A percentile compares a stretch with the other conserved stretches of the same genome.
phyloP scores from a whole-genome alignment of 2,888 invertebrate genomes.

The Noctua comes region DNA sequence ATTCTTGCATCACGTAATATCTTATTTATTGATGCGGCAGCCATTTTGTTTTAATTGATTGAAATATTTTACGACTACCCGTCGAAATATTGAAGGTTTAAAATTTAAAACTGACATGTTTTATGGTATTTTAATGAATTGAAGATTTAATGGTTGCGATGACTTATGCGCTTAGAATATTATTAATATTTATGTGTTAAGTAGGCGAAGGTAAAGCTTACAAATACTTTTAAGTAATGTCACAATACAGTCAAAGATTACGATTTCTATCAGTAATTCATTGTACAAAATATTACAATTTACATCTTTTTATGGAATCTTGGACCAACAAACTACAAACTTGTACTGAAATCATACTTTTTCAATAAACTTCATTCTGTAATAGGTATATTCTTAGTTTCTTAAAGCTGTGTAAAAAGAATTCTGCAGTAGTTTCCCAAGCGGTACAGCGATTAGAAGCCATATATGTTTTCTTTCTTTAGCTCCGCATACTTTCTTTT shows the following conservation, averaged over 20 bases:
- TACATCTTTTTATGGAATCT: not conserved
- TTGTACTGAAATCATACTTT: not conserved
- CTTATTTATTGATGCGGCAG: slow-evolving; percentile 43
- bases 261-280: not conserved
- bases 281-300: not conserved
- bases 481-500: not conserved
- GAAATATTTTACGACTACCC: slow-evolving; percentile 48
- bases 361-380: not conserved
- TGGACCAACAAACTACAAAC: not conserved
- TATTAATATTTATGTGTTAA: slow-evolving; percentile 41
- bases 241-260: not conserved
- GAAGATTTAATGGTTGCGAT: slow-evolving; percentile 54
- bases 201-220: slow-evolving; percentile 25
- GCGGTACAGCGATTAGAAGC: slow-evolving; percentile 6
- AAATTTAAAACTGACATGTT: slow-evolving; percentile 51
- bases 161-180: slow-evolving; percentile 49
- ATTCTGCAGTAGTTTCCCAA: not conserved
- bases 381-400: not conserved
- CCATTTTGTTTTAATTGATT: slow-evolving; percentile 60
- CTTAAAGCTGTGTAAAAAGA: not conserved
- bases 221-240: not conserved
- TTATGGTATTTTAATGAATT: slow-evolving; percentile 64
- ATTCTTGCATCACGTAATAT: slow-evolving; percentile 24
- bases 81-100: slow-evolving; percentile 56
- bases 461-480: not conserved